Evolutionary conservation across 2,888 invertebrate genomes (phyloP).

Genomic region (Ormyrus nitidulus): DNA sequence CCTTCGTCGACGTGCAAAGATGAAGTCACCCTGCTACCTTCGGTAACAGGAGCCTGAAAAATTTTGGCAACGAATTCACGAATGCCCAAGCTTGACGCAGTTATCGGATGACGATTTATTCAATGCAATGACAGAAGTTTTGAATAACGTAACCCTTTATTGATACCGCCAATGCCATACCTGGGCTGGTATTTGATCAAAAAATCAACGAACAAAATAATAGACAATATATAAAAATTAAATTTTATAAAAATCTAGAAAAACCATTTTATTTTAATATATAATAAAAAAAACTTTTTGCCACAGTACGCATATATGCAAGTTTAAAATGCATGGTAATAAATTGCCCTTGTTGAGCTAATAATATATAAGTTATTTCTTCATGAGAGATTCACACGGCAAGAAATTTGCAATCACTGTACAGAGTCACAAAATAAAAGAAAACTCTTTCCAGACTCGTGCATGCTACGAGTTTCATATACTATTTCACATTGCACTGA

Average conservation of each 20-base stretch:
- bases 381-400: conserved; percentile 50
- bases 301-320: conserved; percentile 5
- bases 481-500: conserved; percentile 17
- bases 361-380: conserved; percentile 29
- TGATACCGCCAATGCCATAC: neutral
- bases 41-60: neutral
- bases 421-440: conserved; percentile 38
- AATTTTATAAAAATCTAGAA: too few relatives aligned
- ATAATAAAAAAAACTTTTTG: conserved; percentile 15
- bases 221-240: too few relatives aligned
- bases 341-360: conserved; percentile 12
- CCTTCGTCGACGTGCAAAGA: too few relatives aligned
- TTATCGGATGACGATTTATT: neutral
- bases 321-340: conserved; percentile 32
- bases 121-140: neutral
- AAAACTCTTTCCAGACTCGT: conserved; percentile 17
- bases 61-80: neutral
- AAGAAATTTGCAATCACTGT: conserved; percentile 51
- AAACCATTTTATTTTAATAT: too few relatives aligned
- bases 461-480: conserved; percentile 30
- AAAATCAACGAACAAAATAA: too few relatives aligned
- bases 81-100: neutral
- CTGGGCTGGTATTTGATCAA: neutral
- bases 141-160: neutral
- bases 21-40: too few relatives aligned